Evolutionary conservation across 2,797 vertebrate species (phyloP), one percentile per base, ranked within the genome.

Genomic region (Enteromius paludinosus): DNA sequence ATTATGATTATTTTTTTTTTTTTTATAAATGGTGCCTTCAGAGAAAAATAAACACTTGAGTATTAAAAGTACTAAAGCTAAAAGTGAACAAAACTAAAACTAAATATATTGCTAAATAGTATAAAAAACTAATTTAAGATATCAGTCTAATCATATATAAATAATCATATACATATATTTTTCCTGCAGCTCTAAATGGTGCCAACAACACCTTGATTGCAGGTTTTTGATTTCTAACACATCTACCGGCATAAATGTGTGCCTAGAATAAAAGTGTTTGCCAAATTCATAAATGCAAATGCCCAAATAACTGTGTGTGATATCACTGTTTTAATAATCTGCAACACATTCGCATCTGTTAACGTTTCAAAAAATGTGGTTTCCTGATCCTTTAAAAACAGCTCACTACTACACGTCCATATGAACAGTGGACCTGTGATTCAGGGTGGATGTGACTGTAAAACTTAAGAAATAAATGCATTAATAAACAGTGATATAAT

Each of bases 261-360:
- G 30, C 47, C 28, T 33, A 52, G 11, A 14, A 74, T 74, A 25
- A 38, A 38, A 56, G 52, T 3, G 6, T 54, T 49, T 73, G 49
- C 20, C 20, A 54, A 73, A 56, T 64, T 8, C 17, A 64, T 64
- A 3, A 64, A 64, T 64, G 35, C 33, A 54, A 30, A 35, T 47
- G 33, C 25, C 79, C n/a, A 33, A 54, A 35, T 56, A 56, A 9
- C 71, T 38, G 49, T 73, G 71, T 73, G 71, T 56, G 49, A 56
- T 23, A 59, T 56, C 28, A 38, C 33, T 38, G 18, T 35, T 73
- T 73, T 56, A 23, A 54, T 72, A 73, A 54, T 73, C 5, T 35
- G 70, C 28, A 33, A 72, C 70, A 52, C 28, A 11, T 33, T 7
- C 47, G 35, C n/a, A 52, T 73, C 71, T 59, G 52, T 56, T 56